phyloP scores from a whole-genome alignment of 2,797 vertebrate genomes.

The Babyrousa celebensis region DNA sequence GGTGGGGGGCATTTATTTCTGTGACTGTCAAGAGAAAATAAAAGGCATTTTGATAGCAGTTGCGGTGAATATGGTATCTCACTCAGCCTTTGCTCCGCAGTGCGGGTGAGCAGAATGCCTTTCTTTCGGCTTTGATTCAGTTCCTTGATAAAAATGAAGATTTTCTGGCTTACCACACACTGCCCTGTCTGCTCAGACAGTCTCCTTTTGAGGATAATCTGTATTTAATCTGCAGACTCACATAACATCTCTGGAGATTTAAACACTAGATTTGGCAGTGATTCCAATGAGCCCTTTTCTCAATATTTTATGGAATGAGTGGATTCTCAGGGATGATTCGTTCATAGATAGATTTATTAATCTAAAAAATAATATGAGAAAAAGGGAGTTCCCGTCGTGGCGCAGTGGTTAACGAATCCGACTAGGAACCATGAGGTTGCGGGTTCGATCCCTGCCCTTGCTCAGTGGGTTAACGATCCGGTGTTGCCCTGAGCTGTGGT shows the following conservation, averaged over 20 bases:
- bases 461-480: no score
- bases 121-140: background rate
- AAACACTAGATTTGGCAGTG: background rate
- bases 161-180: background rate
- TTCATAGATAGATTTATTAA: background rate
- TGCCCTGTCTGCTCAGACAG: background rate
- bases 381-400: no score
- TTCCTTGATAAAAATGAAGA: background rate
- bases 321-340: background rate
- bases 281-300: background rate
- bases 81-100: background rate
- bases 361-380: background rate
- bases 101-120: background rate
- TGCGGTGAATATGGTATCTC: background rate
- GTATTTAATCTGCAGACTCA: constrained; percentile 5
- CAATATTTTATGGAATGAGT: background rate
- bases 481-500: no score
- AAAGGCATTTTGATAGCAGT: background rate
- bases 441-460: no score
- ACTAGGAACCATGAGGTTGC: no score
- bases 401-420: no score
- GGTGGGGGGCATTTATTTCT: background rate
- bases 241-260: background rate
- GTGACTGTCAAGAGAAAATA: background rate
- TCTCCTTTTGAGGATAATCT: background rate